Percentiles rank a stretch among this genome's conserved stretches.
These are phyloP conservation scores for Halichoeres trimaculatus DNA, from an alignment of 2,113 vertebrate species.

Conservation along the genomic window DNA sequence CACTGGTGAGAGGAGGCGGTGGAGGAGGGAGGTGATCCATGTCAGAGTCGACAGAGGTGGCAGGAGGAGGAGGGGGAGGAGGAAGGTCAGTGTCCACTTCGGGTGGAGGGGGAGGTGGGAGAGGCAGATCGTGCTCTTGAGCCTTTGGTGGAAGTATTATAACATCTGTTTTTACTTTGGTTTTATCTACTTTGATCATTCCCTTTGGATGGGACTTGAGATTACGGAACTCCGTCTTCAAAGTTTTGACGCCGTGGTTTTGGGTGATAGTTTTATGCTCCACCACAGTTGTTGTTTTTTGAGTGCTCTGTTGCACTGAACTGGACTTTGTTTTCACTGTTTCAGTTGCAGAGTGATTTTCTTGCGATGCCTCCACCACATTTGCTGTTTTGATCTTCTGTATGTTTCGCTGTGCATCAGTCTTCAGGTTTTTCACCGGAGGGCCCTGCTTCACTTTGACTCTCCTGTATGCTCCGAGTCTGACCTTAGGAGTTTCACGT, in stretches of 20 bases:
- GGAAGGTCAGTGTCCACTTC: slow-evolving; percentile 81
- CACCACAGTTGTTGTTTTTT: slow-evolving; percentile 58
- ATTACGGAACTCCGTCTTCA: slow-evolving; percentile 83
- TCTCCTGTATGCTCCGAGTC: slow-evolving; percentile 78
- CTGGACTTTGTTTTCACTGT: slow-evolving; percentile 43
- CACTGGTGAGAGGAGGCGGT: slow-evolving; percentile 63
- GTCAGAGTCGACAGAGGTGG: slow-evolving; percentile 77
- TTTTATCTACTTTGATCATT: slow-evolving; percentile 71
- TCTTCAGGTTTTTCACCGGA: slow-evolving; percentile 73
- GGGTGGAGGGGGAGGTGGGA: slow-evolving; percentile 87
- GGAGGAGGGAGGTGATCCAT: slow-evolving; percentile 78
- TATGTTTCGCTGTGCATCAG: slow-evolving; percentile 69
- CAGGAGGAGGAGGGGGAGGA: slow-evolving; percentile 81
- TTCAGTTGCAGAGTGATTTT: slow-evolving; percentile 60
- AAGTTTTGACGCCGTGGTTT: slow-evolving; percentile 81
- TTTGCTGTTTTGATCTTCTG: slow-evolving; percentile 77
- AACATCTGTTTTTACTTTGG: slow-evolving; percentile 75
- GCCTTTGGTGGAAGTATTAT: slow-evolving; percentile 69
- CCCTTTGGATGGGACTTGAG: slow-evolving; percentile 73
- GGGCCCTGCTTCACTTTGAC: slow-evolving; percentile 75
- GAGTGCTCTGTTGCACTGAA: slow-evolving; percentile 47
- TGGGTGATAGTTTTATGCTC: slow-evolving; percentile 82
- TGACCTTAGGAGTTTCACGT: slow-evolving; percentile 78
- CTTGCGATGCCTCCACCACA: slow-evolving; percentile 50
- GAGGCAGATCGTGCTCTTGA: slow-evolving; percentile 84